Conservation (phyloP, 2,888 invertebrate genomes). For the Diogma glabrata region DNA sequence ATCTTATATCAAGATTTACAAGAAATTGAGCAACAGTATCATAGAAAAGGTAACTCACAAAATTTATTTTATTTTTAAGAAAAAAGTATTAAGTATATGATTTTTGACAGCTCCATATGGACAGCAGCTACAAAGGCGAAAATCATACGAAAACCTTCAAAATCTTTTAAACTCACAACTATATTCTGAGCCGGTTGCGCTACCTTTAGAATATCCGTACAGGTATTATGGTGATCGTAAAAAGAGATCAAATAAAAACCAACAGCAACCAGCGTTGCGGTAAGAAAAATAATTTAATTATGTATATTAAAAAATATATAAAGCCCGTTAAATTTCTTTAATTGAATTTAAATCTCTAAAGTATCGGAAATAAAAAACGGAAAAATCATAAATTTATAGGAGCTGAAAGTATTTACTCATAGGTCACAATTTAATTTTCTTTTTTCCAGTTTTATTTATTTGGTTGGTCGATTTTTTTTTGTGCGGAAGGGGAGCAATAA, state of each 20-base stretch:
- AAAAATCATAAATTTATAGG: too few relatives aligned
- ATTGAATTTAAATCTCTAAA: too few relatives aligned
- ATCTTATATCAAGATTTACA: conserved; percentile 28
- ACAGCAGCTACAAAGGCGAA: conserved; percentile 22
- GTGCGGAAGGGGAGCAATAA: too few relatives aligned
- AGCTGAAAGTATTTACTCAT: too few relatives aligned
- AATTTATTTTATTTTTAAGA: too few relatives aligned
- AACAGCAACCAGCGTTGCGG: not conserved
- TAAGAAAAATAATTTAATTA: not conserved
- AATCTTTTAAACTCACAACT: conserved; percentile 33
- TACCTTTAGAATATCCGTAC: conserved; percentile 29
- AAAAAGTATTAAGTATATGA: conserved; percentile 4
- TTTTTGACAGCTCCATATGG: conserved; percentile 20
- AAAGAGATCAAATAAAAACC: conserved; percentile 34
- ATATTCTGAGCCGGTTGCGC: conserved; percentile 31
- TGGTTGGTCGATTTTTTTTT: too few relatives aligned
- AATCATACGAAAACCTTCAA: conserved; percentile 35
- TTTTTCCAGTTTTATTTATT: too few relatives aligned
- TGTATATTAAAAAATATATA: too few relatives aligned
- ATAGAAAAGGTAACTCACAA: conserved; percentile 26
- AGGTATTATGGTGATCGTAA: conserved; percentile 31
- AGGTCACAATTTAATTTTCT: too few relatives aligned
- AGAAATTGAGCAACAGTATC: conserved; percentile 29
- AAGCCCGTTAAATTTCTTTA: too few relatives aligned
- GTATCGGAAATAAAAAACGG: too few relatives aligned